Conservation (phyloP, 2,797 vertebrate species). For the Chaunax sp. region DNA sequence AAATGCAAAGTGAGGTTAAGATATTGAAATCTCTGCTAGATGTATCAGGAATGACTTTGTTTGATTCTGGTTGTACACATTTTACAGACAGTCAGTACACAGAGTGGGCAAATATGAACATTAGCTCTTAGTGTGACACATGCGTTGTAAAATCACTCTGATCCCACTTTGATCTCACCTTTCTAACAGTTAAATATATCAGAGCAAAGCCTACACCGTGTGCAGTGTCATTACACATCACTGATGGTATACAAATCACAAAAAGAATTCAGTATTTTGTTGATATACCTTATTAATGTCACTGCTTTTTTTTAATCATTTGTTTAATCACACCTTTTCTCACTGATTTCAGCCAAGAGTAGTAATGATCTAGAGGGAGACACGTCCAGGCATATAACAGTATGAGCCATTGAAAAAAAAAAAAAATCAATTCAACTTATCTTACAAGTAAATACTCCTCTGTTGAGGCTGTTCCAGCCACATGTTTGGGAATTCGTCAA, state of each 20-base stretch:
- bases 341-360: constrained; percentile 60
- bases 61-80: constrained; percentile 24
- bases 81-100: constrained; percentile 56
- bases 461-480: constrained; percentile 49
- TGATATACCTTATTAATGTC: constrained; percentile 64
- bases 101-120: constrained; percentile 45
- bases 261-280: constrained; percentile 64
- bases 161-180: constrained; percentile 36
- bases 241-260: constrained; percentile 70
- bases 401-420: constrained; percentile 69
- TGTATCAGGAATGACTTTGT: constrained; percentile 32
- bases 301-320: constrained; percentile 43
- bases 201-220: constrained; percentile 44
- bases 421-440: constrained; percentile 62
- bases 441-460: constrained; percentile 67
- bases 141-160: constrained; percentile 27
- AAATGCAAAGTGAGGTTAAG: constrained; percentile 70
- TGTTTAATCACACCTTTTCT: constrained; percentile 56
- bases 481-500: constrained; percentile 60
- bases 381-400: constrained; percentile 78
- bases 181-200: constrained; percentile 62
- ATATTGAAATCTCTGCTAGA: constrained; percentile 52
- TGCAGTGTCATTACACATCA: constrained; percentile 56
- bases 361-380: constrained; percentile 55
- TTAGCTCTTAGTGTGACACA: constrained; percentile 29